Conservation (phyloP, 1,140 invertebrate genomes). For the Stegodyphus dumicola region DNA sequence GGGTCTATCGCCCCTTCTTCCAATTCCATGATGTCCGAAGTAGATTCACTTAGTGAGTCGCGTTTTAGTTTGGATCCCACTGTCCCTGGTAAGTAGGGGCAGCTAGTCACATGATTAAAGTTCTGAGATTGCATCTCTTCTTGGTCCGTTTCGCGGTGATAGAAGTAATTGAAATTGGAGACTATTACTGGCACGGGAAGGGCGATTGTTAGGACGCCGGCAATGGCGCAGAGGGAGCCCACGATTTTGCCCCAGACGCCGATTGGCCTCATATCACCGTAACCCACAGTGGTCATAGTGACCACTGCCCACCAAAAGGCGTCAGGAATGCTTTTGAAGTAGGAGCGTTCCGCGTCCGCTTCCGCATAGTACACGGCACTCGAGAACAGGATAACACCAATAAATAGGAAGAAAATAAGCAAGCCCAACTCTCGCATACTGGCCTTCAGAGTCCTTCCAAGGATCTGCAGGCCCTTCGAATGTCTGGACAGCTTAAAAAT, state of each 20-base stretch:
- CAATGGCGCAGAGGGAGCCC: constrained; percentile 98
- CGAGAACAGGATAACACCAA: constrained; percentile 97
- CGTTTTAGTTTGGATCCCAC: constrained; percentile 72
- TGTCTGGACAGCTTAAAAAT: constrained; percentile 98
- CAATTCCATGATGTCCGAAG: constrained; percentile 57
- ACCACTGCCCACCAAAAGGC: constrained; percentile 99
- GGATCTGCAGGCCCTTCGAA: constrained; percentile 97
- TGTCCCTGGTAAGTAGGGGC: constrained; percentile 92
- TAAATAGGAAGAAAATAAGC: constrained; percentile 99
- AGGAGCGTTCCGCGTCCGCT: constrained; percentile 92
- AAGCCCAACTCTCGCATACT: constrained; percentile 99
- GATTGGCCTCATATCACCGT: constrained; percentile 98
- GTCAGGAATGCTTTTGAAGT: constrained; percentile 97
- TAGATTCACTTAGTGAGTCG: constrained; percentile 57
- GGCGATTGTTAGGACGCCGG: constrained; percentile 97
- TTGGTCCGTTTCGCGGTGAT: constrained; percentile 98
- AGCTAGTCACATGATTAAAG: constrained; percentile 96
- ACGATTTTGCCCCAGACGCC: constrained; percentile 99
- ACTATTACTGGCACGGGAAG: constrained; percentile 97
- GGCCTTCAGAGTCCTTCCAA: constrained; percentile 98
- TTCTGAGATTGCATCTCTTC: constrained; percentile 98
- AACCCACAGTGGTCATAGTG: constrained; percentile 98
- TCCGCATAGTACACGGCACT: constrained; percentile 99
- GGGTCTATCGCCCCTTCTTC: constrained; percentile 23
- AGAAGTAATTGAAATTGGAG: constrained; percentile 99